Evolutionary conservation across 2,888 invertebrate genomes (phyloP), one percentile per base, ranked within the genome.

Genomic region (Dyspetes luteomarginatus): DNA sequence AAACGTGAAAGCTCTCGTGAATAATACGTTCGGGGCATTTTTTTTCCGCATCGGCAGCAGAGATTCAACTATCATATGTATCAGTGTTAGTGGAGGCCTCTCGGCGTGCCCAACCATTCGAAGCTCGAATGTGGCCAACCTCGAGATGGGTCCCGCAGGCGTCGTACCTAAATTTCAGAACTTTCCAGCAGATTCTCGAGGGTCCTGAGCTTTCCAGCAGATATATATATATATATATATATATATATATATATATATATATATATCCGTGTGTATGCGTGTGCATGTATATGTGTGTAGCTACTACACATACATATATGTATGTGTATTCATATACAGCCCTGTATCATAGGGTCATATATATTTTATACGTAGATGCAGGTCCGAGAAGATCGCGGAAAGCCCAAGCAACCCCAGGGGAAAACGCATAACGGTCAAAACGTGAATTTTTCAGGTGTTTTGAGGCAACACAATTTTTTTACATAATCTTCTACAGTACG

Each of bases 91-190:
- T 12, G 12, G 12, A 12, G 12, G 36, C 12, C 36, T 36, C 12
- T 36, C 36, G 0, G 9, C 22, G 9, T 17, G 7, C 5, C 3
- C 28, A 9, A 12, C 60, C 36, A 72, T 62, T 62, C 43, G 5
- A 41, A 64, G 43, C 43, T 55, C 19, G 41, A 12, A 36, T 30
- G 12, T 22, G 28, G 22, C 64, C 28, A 28, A 41, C 30, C 62
- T 55, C 60, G 62, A 12, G 30, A 79, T 79, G 69, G 64, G 50
- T 75, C 74, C 74, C 79, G 43, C 41, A 74, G 69, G 79, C 69
- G 58, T 30, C 48, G 58, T 52, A 43, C 79, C 55, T 50, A 62
- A 76, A 67, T 75, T 71, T 56, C 75, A 60, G 71, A 80, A 80
- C 79, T 80, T 80, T 67, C 2, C 48, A 28, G 43, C 22, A 55